Base-by-base conservation (phyloP, 2,113 vertebrate species). In the Raja brachyura region DNA sequence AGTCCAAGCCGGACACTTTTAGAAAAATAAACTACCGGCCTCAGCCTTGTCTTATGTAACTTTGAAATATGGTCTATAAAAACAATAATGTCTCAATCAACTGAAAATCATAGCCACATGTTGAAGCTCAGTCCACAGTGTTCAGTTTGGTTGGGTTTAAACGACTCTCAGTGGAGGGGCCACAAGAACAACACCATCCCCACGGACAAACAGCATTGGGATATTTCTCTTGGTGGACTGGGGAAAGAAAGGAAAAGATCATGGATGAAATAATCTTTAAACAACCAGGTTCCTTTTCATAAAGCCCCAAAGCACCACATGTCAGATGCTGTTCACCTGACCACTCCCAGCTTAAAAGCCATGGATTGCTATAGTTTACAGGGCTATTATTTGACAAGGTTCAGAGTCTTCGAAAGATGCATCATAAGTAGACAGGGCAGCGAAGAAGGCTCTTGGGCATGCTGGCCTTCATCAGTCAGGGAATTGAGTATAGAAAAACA, bases 211-310 rank as follows among this genome's bases (percentile, higher is more conserved):
- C 94, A 99, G 97, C 99, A 99, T 99, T 0, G 99, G 98, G 94
- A 99, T 99, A 96, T 99, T 99, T 94, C 98, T 97, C 96, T 99
- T 99, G 74, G 99, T 99, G 2, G 99, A 99, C 99, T 99, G 93
- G 25, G 95, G 94, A 94, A 93, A 93, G 78, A 94, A 93, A 95
- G 95, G 68, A 75, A 94, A 95, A 94, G 79, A 93, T 86, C 31
- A n/a, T 28, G 56, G 59, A 86, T n/a, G 14, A 63, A 63, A 79
- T 59, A 68, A 39, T 63, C 0, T 10, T 4, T 18, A 20, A 90
- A 70, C 70, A 92, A 54, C 20, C n/a, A 39, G 25, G 31, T 25
- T 92, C 68, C 39, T 54, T 48, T 92, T 86, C 1, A n/a, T 86
- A 14, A n/a, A 10, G 28, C 56, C n/a, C 16, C 4, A 90, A 90